Evolutionary conservation across 2,888 invertebrate species (phyloP).

Genomic region (Rhagophthalmus giganteus): DNA sequence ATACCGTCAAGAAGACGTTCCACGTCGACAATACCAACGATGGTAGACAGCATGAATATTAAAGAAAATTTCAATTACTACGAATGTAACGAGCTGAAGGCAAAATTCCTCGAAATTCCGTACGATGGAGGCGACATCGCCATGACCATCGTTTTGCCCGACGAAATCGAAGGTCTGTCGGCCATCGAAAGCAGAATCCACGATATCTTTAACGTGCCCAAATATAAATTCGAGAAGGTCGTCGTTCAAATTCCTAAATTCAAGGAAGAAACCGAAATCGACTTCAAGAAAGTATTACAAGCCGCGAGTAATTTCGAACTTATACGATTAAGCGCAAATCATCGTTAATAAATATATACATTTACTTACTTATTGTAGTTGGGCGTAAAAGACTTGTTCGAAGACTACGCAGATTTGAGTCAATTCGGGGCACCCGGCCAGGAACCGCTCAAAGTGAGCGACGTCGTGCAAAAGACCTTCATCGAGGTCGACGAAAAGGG

Average conservation of each 20-base stretch:
- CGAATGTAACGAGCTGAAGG: neutral
- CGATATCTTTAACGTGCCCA: neutral
- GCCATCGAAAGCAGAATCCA: constrained; percentile 1
- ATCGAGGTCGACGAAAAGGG: constrained; percentile 12
- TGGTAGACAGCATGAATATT: neutral
- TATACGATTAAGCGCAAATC: neutral
- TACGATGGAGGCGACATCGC: constrained; percentile 59
- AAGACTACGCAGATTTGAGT: constrained; percentile 1
- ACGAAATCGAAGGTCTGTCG: neutral
- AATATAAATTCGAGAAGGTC: neutral
- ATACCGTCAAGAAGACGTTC: neutral
- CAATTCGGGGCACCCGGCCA: constrained; percentile 49
- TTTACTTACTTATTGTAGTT: neutral
- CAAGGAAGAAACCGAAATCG: neutral
- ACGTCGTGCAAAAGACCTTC: constrained; percentile 19
- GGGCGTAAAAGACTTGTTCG: neutral
- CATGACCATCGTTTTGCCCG: constrained; percentile 59
- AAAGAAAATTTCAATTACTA: neutral
- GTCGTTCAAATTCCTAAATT: constrained; percentile 5
- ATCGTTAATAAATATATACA: neutral
- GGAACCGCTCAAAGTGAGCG: constrained; percentile 4
- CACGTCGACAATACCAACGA: neutral
- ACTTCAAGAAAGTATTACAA: neutral
- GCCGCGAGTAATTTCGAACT: neutral
- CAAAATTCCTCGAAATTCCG: constrained; percentile 55